These are phyloP conservation scores for Onychorhynchus coronatus DNA, from an alignment of 2,113 vertebrate species.

Conservation along the genomic window DNA sequence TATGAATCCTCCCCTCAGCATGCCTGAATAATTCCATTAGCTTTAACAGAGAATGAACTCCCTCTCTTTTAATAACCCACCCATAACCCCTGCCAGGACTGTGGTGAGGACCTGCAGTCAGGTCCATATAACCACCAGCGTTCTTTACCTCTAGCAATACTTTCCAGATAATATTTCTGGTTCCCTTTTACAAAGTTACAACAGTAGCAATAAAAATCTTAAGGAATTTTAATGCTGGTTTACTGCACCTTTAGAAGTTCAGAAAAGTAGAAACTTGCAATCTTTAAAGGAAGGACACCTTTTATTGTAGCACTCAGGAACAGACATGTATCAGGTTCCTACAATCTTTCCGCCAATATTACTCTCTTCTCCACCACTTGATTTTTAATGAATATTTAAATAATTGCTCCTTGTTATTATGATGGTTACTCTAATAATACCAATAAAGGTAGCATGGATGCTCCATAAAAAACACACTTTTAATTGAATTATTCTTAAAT, in stretches of 20 bases:
- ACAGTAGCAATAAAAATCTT: conserved; percentile 34
- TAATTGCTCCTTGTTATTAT: conserved; percentile 59
- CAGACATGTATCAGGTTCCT: not conserved
- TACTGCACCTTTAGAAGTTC: conserved; percentile 26
- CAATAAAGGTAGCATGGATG: conserved; percentile 49
- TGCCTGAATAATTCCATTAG: conserved; percentile 50
- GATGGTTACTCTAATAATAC: conserved; percentile 53
- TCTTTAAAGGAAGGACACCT: conserved; percentile 24
- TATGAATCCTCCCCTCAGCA: conserved; percentile 28
- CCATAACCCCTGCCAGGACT: conserved; percentile 9
- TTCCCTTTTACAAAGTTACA: conserved; percentile 4
- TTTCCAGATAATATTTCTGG: not conserved
- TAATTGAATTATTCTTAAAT: conserved; percentile 66
- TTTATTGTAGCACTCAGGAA: conserved; percentile 56
- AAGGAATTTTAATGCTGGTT: conserved; percentile 39
- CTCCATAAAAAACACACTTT: conserved; percentile 66
- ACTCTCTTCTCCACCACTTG: not conserved
- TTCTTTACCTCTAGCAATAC: conserved; percentile 6
- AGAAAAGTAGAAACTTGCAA: conserved; percentile 33
- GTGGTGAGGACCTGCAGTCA: not conserved
- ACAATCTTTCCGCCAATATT: not conserved
- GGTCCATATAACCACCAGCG: not conserved
- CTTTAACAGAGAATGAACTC: not conserved
- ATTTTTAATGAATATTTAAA: conserved; percentile 66
- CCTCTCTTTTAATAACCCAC: not conserved